These are phyloP conservation scores for Engystomops pustulosus DNA, from an alignment of 2,113 vertebrate species.

Conservation along the genomic window DNA sequence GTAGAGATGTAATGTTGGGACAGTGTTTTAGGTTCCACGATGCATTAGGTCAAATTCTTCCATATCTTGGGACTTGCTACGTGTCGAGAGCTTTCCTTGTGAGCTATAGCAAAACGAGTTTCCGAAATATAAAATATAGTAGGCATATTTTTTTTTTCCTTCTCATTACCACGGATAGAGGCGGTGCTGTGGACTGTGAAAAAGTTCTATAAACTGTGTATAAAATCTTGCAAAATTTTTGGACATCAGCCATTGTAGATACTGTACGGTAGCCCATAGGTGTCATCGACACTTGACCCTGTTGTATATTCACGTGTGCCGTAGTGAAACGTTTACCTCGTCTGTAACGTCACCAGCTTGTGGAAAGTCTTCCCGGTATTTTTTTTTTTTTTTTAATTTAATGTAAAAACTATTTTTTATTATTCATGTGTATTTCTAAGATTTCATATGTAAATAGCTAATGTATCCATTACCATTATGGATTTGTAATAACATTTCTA, in stretches of 20 bases:
- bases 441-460: slow-evolving; percentile 27
- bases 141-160: slow-evolving; percentile 19
- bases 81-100: slow-evolving; percentile 8
- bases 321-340: background rate
- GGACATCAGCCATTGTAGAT: slow-evolving; percentile 26
- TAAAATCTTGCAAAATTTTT: slow-evolving; percentile 32
- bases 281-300: background rate
- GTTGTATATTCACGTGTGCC: background rate
- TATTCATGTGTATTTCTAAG: slow-evolving; percentile 16
- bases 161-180: slow-evolving; percentile 38
- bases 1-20: slow-evolving; percentile 26
- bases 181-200: slow-evolving; percentile 33
- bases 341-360: slow-evolving; percentile 30
- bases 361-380: background rate
- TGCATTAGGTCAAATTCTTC: slow-evolving; percentile 27
- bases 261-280: slow-evolving; percentile 2
- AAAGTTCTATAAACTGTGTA: slow-evolving; percentile 34
- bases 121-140: slow-evolving; percentile 22
- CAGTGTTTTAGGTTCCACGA: slow-evolving; percentile 24
- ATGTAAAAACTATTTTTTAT: slow-evolving; percentile 19
- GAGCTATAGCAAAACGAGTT: slow-evolving; percentile 30
- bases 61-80: slow-evolving; percentile 19
- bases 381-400: background rate
- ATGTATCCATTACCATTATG: slow-evolving; percentile 28
- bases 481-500: slow-evolving; percentile 18